Conservation (phyloP, 2,797 vertebrate species). For the Periparus ater region DNA sequence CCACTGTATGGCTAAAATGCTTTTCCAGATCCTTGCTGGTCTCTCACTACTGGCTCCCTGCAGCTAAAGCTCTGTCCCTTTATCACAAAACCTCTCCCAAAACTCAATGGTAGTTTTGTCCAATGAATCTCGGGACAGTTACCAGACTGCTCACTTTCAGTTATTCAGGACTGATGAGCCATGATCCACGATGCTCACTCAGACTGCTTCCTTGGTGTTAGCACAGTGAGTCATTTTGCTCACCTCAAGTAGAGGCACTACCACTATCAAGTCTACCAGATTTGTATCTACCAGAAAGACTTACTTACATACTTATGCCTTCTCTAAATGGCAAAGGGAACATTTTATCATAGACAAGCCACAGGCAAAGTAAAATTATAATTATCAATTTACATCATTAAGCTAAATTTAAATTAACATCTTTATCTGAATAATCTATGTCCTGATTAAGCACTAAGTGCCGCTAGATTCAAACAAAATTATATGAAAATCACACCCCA, state of each 20-base stretch:
- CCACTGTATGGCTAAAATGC: rapidly evolving
- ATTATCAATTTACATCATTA: background rate
- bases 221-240: constrained; percentile 1
- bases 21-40: background rate
- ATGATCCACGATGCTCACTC: background rate
- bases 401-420: background rate
- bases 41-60: background rate
- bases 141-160: background rate
- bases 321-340: constrained; percentile 7
- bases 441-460: background rate
- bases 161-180: background rate
- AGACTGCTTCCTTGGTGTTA: background rate
- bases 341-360: constrained; percentile 12
- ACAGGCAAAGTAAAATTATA: background rate
- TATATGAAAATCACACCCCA: background rate
- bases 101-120: background rate
- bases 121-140: background rate
- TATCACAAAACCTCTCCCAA: background rate
- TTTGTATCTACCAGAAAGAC: background rate
- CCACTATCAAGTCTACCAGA: background rate
- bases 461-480: background rate
- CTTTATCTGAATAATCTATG: background rate
- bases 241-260: background rate
- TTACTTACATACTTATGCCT: background rate
- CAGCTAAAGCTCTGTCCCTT: background rate